A percentile compares a stretch with the other conserved stretches of the same genome.
These are phyloP conservation scores for Pentalonia nigronervosa DNA, from an alignment of 1,140 invertebrate genomes.

Conservation along the genomic window DNA sequence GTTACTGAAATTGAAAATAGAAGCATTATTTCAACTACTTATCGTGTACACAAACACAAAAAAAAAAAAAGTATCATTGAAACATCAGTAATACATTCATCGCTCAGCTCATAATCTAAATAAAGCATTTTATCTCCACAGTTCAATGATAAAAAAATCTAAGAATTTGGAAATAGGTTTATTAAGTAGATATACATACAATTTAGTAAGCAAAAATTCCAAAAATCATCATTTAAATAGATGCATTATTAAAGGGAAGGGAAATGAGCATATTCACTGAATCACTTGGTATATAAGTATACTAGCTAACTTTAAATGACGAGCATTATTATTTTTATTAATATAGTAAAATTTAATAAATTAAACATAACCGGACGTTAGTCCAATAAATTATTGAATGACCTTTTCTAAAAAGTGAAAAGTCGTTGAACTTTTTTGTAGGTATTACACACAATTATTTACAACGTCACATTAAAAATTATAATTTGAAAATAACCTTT, in stretches of 20 bases:
- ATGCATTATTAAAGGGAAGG: neutral
- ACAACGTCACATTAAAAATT: neutral
- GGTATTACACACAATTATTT: neutral
- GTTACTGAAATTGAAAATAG: too few species aligned
- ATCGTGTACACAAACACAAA: too few species aligned
- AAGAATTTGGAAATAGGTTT: neutral
- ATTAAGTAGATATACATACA: neutral
- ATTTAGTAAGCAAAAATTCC: neutral
- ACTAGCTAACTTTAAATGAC: neutral
- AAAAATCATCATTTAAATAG: neutral
- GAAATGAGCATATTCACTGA: neutral
- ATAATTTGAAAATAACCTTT: slow-evolving; percentile 25
- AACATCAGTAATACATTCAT: too few species aligned
- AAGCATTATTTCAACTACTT: too few species aligned
- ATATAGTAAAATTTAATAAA: neutral
- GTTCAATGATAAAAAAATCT: neutral
- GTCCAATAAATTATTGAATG: neutral
- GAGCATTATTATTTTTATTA: neutral
- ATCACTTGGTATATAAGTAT: neutral
- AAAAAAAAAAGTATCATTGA: too few species aligned
- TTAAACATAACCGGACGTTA: neutral
- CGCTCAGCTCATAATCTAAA: too few species aligned
- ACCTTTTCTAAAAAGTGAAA: neutral
- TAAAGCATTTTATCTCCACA: too few species aligned
- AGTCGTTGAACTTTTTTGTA: neutral